A percentile compares a stretch with the other conserved stretches of the same genome.
Conservation (phyloP, 2,888 invertebrate species). For the Melanostoma mellinum region DNA sequence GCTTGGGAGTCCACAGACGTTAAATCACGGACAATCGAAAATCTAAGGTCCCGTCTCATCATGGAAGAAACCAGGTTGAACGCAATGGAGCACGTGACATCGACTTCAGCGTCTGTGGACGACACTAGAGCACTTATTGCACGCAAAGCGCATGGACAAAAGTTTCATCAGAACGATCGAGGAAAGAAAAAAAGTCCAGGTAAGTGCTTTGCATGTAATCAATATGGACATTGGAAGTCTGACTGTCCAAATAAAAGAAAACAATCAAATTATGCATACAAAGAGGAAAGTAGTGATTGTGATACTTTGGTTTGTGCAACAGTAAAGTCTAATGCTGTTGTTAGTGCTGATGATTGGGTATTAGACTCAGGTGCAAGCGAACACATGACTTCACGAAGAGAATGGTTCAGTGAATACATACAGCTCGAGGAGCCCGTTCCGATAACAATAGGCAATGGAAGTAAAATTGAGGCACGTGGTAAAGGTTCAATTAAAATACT, state of each 20-base stretch:
- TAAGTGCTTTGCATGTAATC: conserved; percentile 32
- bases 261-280: conserved; percentile 19
- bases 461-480: conserved; percentile 46
- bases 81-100: background rate
- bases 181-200: background rate
- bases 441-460: conserved; percentile 53
- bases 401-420: conserved; percentile 30
- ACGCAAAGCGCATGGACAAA: too few species aligned
- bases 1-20: background rate
- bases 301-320: conserved; percentile 33
- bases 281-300: conserved; percentile 4
- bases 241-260: background rate
- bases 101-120: background rate
- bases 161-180: too few species aligned
- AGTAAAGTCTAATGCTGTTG: conserved; percentile 6
- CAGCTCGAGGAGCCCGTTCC: conserved; percentile 28
- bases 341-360: conserved; percentile 38
- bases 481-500: conserved; percentile 44
- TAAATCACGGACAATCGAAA: conserved; percentile 1
- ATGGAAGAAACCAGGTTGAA: background rate
- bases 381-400: conserved; percentile 39
- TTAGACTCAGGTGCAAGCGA: conserved; percentile 48
- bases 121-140: conserved; percentile 20
- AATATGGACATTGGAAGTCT: conserved; percentile 1
- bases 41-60: conserved; percentile 5